phyloP scores from a whole-genome alignment of 2,888 invertebrate species.

The Callyntrura guangdongensis region DNA sequence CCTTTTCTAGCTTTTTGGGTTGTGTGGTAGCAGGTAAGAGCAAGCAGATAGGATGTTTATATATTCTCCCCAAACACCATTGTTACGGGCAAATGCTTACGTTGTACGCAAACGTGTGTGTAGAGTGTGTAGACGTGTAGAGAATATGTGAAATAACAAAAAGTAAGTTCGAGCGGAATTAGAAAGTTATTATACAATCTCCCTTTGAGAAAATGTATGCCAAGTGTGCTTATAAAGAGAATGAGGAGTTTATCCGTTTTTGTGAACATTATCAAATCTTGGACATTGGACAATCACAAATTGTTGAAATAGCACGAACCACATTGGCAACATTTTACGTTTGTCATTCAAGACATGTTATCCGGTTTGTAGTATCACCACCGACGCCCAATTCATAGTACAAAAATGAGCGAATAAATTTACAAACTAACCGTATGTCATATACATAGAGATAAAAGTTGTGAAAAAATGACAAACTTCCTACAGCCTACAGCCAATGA shows the following conservation, averaged over 20 bases:
- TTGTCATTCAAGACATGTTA: background rate
- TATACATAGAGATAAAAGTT: slow-evolving; percentile 26
- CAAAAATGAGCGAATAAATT: no score
- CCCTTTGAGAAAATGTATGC: slow-evolving; percentile 61
- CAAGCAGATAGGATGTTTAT: background rate
- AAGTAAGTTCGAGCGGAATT: slow-evolving; percentile 69
- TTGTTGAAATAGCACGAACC: slow-evolving; percentile 32
- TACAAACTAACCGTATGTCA: slow-evolving; percentile 19
- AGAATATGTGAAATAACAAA: slow-evolving; percentile 49
- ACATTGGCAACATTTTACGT: background rate
- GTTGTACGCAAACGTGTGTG: background rate
- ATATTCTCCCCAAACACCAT: background rate
- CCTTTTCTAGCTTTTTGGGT: no score
- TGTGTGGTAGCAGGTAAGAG: background rate
- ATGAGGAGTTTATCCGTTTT: background rate
- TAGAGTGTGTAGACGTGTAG: background rate
- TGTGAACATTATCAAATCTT: background rate
- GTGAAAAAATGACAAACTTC: slow-evolving; percentile 28
- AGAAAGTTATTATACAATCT: slow-evolving; percentile 77
- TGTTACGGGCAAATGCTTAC: background rate
- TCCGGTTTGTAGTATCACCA: slow-evolving; percentile 10
- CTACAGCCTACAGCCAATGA: no score
- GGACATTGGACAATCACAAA: slow-evolving; percentile 17
- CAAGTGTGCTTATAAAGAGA: slow-evolving; percentile 34
- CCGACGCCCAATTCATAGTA: slow-evolving; percentile 50